These are phyloP conservation scores for Dusona sp. DNA, from an alignment of 2,888 invertebrate genomes.

Conservation along the genomic window DNA sequence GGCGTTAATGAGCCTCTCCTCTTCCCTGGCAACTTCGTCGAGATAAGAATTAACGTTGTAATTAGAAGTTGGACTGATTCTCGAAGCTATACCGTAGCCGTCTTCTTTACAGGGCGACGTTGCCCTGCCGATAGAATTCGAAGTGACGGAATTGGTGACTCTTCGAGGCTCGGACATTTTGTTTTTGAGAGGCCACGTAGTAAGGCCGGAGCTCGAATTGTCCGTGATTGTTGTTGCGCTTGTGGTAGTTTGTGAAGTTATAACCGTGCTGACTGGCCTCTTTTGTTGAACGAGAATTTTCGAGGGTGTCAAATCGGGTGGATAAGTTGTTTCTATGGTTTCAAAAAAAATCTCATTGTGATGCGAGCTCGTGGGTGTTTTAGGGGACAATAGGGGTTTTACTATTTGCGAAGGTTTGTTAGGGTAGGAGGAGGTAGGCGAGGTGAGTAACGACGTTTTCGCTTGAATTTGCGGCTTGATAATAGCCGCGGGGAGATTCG, in stretches of 20 bases:
- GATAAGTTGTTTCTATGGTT: constrained; percentile 88
- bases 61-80: constrained; percentile 69
- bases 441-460: constrained; percentile 67
- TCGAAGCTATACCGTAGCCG: constrained; percentile 63
- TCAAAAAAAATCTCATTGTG: constrained; percentile 85
- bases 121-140: constrained; percentile 60
- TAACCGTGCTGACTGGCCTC: constrained; percentile 85
- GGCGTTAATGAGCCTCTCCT: constrained; percentile 92
- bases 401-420: constrained; percentile 77
- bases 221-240: constrained; percentile 12
- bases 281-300: constrained; percentile 84
- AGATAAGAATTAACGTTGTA: constrained; percentile 83
- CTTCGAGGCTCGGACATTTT: constrained; percentile 83
- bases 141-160: constrained; percentile 65
- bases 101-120: constrained; percentile 70
- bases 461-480: constrained; percentile 65
- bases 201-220: constrained; percentile 81
- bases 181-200: constrained; percentile 88
- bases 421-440: constrained; percentile 70
- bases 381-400: constrained; percentile 72
- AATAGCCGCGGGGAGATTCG: constrained; percentile 64
- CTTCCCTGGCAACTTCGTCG: constrained; percentile 92
- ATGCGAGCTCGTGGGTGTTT: constrained; percentile 69
- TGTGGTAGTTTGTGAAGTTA: constrained; percentile 62
- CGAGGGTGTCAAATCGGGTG: constrained; percentile 87